Evolutionary conservation across 1,140 invertebrate genomes (phyloP), one percentile per base, ranked within the genome.

Genomic region (Stegodyphus mimosarum): DNA sequence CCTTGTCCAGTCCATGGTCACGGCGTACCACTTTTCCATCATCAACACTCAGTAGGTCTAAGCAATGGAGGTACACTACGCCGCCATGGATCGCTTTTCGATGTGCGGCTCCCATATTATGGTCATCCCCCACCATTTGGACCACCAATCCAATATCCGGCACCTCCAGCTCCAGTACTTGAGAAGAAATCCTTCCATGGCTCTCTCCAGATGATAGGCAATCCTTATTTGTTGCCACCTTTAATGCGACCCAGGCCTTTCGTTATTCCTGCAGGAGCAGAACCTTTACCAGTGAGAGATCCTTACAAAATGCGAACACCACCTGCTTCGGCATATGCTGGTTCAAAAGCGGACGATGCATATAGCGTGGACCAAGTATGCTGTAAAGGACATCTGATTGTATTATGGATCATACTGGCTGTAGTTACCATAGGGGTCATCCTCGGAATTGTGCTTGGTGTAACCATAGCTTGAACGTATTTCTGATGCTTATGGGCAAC

Each of bases 371-470:
- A 88, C 83, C 79, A 75, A 72, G 81, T 85, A 73, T 89, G 87
- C 87, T 90, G 87, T 69, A 87, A 88, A 60, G 90, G 90, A 10
- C 89, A 89, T 67, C 83, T 89, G 10, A 89, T 90, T 18, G 90
- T 90, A 17, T 85, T 89, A 0, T 89, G 88, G 88, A 89, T 90
- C 64, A 90, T 90, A 73, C 76, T 90, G 51, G 88, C 88, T n/a
- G 89, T 90, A 10, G 88, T 90, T 7, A 89, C 88, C 13, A 85
- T 90, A 15, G 90, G 90, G 17, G 88, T 90, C 50, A 83, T 90
- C 7, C 76, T 90, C 9, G 90, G 89, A 15, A 88, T 90, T 15
- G 88, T 90, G 88, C 90, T 89, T 4, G 88, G 86, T 13, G 86
- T 89, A n/a, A 89, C 87, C 15, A 83, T 87, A 18, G 72, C 87